These are phyloP conservation scores for Mohoua ochrocephala DNA, from an alignment of 2,113 vertebrate species.

Conservation along the genomic window DNA sequence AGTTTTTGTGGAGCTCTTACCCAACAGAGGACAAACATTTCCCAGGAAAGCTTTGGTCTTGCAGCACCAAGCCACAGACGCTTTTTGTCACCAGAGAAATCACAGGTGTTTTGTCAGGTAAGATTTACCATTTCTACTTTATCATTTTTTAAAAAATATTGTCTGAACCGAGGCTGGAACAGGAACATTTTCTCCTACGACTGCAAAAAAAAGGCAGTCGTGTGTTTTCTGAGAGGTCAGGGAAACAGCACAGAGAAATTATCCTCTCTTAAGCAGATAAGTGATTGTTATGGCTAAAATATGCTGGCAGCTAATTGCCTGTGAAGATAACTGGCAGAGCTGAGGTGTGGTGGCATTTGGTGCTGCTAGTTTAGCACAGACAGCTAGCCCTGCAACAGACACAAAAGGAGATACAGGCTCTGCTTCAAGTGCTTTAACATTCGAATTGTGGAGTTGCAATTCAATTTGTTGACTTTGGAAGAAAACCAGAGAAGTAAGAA, in stretches of 20 bases:
- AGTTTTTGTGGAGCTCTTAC: conserved; percentile 63
- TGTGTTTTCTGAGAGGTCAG: neutral
- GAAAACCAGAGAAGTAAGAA: neutral
- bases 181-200: neutral
- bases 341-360: neutral
- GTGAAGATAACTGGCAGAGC: neutral
- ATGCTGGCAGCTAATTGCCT: neutral
- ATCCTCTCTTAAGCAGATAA: neutral
- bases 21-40: conserved; percentile 24
- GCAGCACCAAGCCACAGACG: neutral
- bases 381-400: neutral
- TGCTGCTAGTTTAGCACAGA: neutral
- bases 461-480: neutral
- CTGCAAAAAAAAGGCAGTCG: fast-evolving
- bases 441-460: neutral
- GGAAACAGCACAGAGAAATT: neutral
- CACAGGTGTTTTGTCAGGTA: conserved; percentile 35
- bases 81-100: neutral
- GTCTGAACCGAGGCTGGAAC: neutral
- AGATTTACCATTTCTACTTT: neutral
- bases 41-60: conserved; percentile 21
- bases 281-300: neutral
- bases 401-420: neutral
- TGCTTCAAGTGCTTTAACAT: neutral
- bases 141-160: neutral